A percentile compares a stretch with the other conserved stretches of the same genome.
Evolutionary conservation across 2,797 vertebrate genomes (phyloP).

Genomic region (Ispidina picta): DNA sequence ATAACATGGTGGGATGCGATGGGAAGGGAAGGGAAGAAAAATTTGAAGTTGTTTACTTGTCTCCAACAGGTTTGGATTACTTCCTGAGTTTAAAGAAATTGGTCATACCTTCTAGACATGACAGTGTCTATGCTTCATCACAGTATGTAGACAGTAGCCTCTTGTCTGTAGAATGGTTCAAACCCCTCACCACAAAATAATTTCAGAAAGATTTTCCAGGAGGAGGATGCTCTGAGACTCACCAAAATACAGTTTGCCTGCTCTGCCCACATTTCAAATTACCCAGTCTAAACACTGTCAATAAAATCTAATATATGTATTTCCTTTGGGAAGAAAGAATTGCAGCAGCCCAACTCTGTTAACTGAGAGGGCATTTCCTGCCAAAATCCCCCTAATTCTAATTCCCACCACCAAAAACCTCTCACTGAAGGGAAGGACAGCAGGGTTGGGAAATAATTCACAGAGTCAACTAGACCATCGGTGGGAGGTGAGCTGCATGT

Average conservation of each 20-base stretch:
- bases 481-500: background rate
- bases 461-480: background rate
- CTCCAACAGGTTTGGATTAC: background rate
- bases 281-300: background rate
- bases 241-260: background rate
- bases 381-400: background rate
- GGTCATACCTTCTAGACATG: background rate
- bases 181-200: background rate
- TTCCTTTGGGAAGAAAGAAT: background rate
- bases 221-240: background rate
- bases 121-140: background rate
- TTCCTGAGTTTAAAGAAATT: background rate
- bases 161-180: background rate
- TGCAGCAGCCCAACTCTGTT: background rate
- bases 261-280: background rate
- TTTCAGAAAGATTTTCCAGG: constrained; percentile 16
- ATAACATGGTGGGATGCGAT: background rate
- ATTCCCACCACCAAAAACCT: background rate
- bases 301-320: background rate
- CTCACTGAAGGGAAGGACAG: background rate
- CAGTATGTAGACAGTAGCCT: background rate
- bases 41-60: background rate
- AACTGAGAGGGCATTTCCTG: background rate
- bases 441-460: background rate
- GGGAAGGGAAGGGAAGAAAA: background rate